Base-by-base conservation (phyloP, 2,797 vertebrate species). In the Scolopax bukidnonensis region DNA sequence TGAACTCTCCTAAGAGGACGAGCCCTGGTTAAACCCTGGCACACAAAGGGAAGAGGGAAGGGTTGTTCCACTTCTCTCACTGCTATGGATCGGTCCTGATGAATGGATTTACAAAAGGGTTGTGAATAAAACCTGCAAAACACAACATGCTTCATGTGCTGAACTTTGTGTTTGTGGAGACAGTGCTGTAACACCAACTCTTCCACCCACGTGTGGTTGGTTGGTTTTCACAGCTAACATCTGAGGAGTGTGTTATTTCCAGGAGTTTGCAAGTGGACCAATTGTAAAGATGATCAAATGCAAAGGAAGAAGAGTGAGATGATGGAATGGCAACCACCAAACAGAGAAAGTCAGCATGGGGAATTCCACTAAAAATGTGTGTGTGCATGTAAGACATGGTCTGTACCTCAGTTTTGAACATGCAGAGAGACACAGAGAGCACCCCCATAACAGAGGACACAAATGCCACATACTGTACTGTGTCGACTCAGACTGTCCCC, bases 131-230 rank as follows among this genome's bases (percentile, higher is more conserved):
- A 41, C 25, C 51, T 67, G n/a, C 36, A 83, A 84, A 84, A 19
- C 17, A 1, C 9, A 87, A 18, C 0, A 0, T 5, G 28, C 45
- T 57, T 59, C 76, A 71, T 0, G 0, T 14, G 36, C 45, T 45
- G 33, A 74, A 41, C 4, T 70, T 45, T 45, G 48, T 68, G 43
- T 53, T 45, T 60, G 51, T 28, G 38, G 36, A 0, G 0, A 16
- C 16, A 33, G n/a, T 16, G 12, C 19, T 69, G 45, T 14, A 2
- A 76, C 33, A 82, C 10, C 74, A 78, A 6, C 8, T 67, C 50
- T 80, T 73, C 16, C 48, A 65, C 6, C 38, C 27, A 1, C 7
- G 17, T 54, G 32, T 4, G 11, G 47, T 9, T 20, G 36, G 38
- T 28, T 87, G 23, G 43, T 70, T 93, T 75, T 69, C 65, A 60